Percentiles rank a stretch among this genome's conserved stretches.
These are phyloP conservation scores for Patella depressa DNA, from an alignment of 2,888 invertebrate species.

Conservation along the genomic window DNA sequence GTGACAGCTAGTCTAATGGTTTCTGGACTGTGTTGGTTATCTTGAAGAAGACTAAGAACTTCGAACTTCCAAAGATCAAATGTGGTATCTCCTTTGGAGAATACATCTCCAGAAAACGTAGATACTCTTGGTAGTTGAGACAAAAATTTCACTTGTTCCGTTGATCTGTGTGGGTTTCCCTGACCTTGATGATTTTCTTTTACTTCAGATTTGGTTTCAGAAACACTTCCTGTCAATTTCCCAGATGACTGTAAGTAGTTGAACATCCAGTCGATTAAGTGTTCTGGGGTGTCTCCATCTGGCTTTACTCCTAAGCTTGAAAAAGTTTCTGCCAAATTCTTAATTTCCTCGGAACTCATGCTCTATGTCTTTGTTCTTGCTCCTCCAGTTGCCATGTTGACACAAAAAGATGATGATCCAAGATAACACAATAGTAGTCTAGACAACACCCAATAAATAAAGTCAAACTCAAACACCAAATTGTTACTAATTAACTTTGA, in stretches of 20 bases:
- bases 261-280: neutral
- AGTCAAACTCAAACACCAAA: no score
- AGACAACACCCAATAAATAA: no score
- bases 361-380: no score
- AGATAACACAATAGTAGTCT: no score
- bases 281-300: neutral
- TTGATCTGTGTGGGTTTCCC: neutral
- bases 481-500: neutral
- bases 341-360: neutral
- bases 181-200: neutral
- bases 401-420: no score
- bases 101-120: neutral
- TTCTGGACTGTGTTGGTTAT: neutral
- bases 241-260: neutral
- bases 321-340: neutral
- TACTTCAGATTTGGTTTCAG: neutral
- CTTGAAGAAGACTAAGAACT: neutral
- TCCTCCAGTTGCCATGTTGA: no score
- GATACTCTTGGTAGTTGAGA: neutral
- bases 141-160: neutral
- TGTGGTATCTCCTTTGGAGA: neutral
- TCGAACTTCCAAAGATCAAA: neutral
- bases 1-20: neutral
- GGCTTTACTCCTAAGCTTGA: neutral
- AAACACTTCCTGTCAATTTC: neutral